A percentile compares a stretch with the other conserved stretches of the same genome.
Evolutionary conservation across 2,797 vertebrate species (phyloP).

Genomic region (Acanthiza pusilla): DNA sequence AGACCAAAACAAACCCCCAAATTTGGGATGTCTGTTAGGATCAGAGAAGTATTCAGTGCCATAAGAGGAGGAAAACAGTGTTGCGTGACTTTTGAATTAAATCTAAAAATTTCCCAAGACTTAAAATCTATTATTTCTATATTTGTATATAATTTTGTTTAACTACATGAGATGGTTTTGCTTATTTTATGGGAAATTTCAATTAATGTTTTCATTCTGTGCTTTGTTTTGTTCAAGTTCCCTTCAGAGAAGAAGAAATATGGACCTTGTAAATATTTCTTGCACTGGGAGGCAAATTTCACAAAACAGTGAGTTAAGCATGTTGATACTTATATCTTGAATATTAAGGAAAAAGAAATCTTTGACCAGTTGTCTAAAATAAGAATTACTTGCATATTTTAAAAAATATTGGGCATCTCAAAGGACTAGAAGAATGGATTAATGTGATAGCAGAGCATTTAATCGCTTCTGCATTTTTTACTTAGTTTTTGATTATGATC

Average conservation of each 20-base stretch:
- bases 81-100: background rate
- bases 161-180: background rate
- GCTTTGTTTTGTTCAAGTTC: conserved; percentile 63
- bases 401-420: background rate
- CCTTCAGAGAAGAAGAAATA: conserved; percentile 68
- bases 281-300: conserved; percentile 38
- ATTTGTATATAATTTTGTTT: background rate
- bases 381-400: background rate
- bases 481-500: background rate
- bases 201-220: background rate
- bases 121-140: background rate
- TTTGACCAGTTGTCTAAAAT: background rate
- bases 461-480: background rate
- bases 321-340: background rate
- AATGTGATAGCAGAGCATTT: background rate
- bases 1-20: rapidly evolving
- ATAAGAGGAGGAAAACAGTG: background rate
- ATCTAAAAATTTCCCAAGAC: background rate
- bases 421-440: background rate
- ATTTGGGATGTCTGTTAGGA: background rate
- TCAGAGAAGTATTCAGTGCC: background rate
- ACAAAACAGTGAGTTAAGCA: conserved; percentile 64
- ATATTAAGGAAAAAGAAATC: background rate
- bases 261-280: conserved; percentile 33
- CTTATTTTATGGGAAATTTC: background rate